Evolutionary conservation across 2,113 vertebrate genomes (phyloP), one percentile per base, ranked within the genome.

Genomic region (Anarrhichthys ocellatus): DNA sequence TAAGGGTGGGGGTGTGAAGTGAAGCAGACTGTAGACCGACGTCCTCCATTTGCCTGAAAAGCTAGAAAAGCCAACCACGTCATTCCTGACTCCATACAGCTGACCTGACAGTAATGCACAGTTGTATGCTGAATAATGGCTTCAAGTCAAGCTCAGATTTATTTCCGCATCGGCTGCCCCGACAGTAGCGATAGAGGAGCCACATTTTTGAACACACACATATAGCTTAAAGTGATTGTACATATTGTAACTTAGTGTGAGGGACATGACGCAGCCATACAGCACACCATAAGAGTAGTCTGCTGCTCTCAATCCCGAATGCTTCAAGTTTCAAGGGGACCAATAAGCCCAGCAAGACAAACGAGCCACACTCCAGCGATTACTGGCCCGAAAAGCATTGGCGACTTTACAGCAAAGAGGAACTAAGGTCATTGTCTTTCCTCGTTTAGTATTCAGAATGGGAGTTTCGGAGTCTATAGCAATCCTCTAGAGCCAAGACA

Each of bases 391-490:
- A 64, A 77, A 86, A 86, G 50, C 61, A 70, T 13, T 66, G 89
- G 65, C 66, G 0, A 83, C 71, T 80, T 87, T 64, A 82, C 79
- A 85, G 69, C 72, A 86, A 63, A 83, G 69, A 67, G 73, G 63
- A 90, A 85, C 68, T 80, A 32, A 91, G 89, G 82, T 88, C 89
- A 88, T 82, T 68, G 83, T 86, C 73, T 56, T 62, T 78, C 44
- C 81, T 69, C 48, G 85, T 76, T 93, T 92, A 85, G 90, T 84
- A 92, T 91, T 84, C 89, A 81, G 67, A 83, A 75, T 46, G 80
- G 32, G 89, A 73, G 71, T 87, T 44, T 85, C 69, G 86, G 66
- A 88, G 86, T 92, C 82, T 86, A 70, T 81, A 86, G 81, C 81
- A 80, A 90, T 89, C 70, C 89, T 91, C 78, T 20, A 24, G 77